These are phyloP conservation scores for Camponotus fellah DNA, from an alignment of 2,888 invertebrate genomes.

Conservation along the genomic window DNA sequence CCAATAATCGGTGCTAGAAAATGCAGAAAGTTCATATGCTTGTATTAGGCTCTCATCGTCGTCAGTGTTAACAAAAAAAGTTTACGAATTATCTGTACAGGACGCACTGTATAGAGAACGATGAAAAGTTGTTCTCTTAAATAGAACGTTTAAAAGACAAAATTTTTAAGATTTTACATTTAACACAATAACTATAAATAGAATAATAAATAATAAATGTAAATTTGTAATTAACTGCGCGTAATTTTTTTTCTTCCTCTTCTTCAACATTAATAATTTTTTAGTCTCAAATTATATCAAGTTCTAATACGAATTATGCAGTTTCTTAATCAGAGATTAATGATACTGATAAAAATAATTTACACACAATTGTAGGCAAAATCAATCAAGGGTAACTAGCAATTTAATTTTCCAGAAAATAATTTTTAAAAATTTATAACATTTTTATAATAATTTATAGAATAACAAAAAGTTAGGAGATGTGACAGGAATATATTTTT, in stretches of 20 bases:
- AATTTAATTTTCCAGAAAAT: not conserved
- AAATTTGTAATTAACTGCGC: not conserved
- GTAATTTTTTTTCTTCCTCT: too few relatives aligned
- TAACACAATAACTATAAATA: not conserved
- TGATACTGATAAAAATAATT: not conserved
- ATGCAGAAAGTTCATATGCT: slow-evolving; percentile 59
- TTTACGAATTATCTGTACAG: slow-evolving; percentile 33
- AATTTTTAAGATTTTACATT: not conserved
- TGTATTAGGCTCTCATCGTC: slow-evolving; percentile 52
- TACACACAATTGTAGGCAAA: not conserved
- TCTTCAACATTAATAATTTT: too few relatives aligned
- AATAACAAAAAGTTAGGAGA: not conserved
- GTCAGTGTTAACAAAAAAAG: slow-evolving; percentile 35
- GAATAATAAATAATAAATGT: not conserved
- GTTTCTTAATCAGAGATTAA: not conserved
- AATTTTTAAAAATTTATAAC: too few relatives aligned
- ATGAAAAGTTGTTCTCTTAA: slow-evolving; percentile 10
- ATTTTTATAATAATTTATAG: not conserved
- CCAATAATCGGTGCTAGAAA: slow-evolving; percentile 63
- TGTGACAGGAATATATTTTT: not conserved
- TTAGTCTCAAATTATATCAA: not conserved
- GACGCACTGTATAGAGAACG: not conserved
- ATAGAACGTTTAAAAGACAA: not conserved
- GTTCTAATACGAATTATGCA: not conserved
- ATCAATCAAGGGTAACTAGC: not conserved